A percentile compares a stretch with the other conserved stretches of the same genome.
Evolutionary conservation across 2,888 invertebrate species (phyloP).

Genomic region (Acleris literana): DNA sequence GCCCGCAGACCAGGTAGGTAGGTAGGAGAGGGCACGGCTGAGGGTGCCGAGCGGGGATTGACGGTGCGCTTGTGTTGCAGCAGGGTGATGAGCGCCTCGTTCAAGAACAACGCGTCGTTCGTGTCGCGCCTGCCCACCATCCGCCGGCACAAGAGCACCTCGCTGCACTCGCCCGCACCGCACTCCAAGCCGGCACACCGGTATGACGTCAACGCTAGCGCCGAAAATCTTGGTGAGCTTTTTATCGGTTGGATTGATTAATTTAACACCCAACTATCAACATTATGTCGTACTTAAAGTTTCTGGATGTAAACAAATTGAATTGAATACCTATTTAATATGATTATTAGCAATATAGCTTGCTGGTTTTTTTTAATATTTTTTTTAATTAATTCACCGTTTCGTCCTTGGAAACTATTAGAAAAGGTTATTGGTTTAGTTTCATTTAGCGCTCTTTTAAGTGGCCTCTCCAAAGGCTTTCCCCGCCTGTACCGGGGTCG

Average conservation of each 20-base stretch:
- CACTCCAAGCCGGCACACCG: conserved; percentile 86
- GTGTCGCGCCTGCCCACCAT: conserved; percentile 95
- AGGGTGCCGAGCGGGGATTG: conserved; percentile 27
- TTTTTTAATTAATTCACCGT: no score
- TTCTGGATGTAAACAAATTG: no score
- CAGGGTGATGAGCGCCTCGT: conserved; percentile 89
- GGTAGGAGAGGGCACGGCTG: not conserved
- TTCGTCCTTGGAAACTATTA: no score
- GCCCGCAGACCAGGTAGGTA: conserved; percentile 92
- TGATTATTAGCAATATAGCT: no score
- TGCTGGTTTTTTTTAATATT: no score
- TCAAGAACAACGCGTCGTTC: conserved; percentile 97
- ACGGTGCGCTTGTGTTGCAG: conserved; percentile 73
- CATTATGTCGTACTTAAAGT: conserved; percentile 4
- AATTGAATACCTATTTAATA: no score
- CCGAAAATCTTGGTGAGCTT: conserved; percentile 88
- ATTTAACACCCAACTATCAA: conserved; percentile 24
- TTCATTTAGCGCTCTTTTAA: no score
- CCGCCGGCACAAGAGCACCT: conserved; percentile 90
- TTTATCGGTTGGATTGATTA: conserved; percentile 3
- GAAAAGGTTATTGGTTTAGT: no score
- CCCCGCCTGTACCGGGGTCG: no score
- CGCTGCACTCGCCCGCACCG: conserved; percentile 89
- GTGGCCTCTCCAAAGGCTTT: no score
- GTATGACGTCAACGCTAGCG: conserved; percentile 88